Evolutionary conservation across 2,888 invertebrate genomes (phyloP).

Genomic region (Notocelia uddmanniana): DNA sequence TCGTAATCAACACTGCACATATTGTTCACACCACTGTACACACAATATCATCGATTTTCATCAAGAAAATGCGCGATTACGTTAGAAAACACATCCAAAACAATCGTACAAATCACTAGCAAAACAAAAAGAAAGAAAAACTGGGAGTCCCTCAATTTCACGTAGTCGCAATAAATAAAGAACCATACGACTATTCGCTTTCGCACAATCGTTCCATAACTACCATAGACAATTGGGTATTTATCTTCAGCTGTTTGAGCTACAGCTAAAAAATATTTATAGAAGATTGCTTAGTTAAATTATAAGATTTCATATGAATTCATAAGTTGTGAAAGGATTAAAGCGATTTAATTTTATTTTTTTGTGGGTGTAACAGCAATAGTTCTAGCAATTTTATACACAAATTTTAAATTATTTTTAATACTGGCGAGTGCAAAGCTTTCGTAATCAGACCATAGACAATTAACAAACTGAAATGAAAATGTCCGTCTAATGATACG

Average conservation of each 20-base stretch:
- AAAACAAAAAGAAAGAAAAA: slow-evolving; percentile 61
- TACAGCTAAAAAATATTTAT: neutral
- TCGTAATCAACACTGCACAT: slow-evolving; percentile 82
- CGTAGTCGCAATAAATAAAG: slow-evolving; percentile 53
- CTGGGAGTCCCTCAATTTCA: slow-evolving; percentile 59
- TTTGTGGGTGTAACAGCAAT: too few relatives aligned
- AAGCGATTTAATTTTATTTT: neutral
- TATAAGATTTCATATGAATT: neutral
- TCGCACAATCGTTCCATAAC: slow-evolving; percentile 40
- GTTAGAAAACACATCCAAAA: slow-evolving; percentile 56
- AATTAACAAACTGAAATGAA: slow-evolving; percentile 79
- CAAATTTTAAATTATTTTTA: slow-evolving; percentile 15
- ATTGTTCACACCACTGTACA: slow-evolving; percentile 69
- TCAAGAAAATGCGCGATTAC: slow-evolving; percentile 62
- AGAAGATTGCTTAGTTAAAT: neutral
- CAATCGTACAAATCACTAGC: slow-evolving; percentile 54
- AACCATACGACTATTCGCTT: slow-evolving; percentile 43
- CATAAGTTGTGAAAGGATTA: neutral
- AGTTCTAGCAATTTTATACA: neutral
- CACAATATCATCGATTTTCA: slow-evolving; percentile 68
- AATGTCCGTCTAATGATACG: slow-evolving; percentile 83
- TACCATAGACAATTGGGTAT: slow-evolving; percentile 39
- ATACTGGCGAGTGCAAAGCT: slow-evolving; percentile 37
- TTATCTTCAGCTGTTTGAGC: slow-evolving; percentile 31
- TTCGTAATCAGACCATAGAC: slow-evolving; percentile 66